phyloP scores from a whole-genome alignment of 2,113 vertebrate genomes.

The Arenaria interpres region DNA sequence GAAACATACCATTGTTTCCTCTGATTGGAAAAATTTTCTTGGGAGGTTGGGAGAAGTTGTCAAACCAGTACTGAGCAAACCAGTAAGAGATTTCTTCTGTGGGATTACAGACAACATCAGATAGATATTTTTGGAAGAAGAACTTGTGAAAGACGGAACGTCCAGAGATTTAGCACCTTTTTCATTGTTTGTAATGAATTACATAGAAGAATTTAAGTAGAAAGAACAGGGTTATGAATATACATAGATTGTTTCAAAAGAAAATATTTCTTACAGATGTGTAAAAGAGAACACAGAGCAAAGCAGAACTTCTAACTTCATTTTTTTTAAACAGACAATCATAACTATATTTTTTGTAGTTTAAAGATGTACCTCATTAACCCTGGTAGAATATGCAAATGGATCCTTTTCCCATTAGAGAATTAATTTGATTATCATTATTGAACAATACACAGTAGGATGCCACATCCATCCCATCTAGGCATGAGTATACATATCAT shows the following conservation, averaged over 20 bases:
- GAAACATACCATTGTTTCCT: constrained; percentile 30
- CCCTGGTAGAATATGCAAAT: background rate
- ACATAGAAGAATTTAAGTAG: background rate
- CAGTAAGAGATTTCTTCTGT: background rate
- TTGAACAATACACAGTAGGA: background rate
- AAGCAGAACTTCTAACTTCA: background rate
- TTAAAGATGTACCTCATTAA: background rate
- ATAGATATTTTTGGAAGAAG: background rate
- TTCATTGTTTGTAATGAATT: background rate
- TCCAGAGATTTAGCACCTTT: background rate
- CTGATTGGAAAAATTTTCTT: constrained; percentile 1
- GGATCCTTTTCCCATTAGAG: background rate
- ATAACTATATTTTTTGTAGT: background rate
- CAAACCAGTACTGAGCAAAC: background rate
- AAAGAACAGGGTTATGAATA: background rate
- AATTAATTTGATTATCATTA: background rate
- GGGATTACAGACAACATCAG: background rate
- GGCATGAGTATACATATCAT: background rate
- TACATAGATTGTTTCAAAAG: background rate
- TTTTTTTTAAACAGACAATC: background rate
- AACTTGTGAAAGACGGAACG: background rate
- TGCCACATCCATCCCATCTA: background rate
- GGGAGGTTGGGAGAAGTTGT: background rate
- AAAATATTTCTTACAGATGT: background rate
- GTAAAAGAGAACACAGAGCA: background rate